Base-by-base conservation (phyloP, 1,140 invertebrate genomes). In the Procambarus virginalis region DNA sequence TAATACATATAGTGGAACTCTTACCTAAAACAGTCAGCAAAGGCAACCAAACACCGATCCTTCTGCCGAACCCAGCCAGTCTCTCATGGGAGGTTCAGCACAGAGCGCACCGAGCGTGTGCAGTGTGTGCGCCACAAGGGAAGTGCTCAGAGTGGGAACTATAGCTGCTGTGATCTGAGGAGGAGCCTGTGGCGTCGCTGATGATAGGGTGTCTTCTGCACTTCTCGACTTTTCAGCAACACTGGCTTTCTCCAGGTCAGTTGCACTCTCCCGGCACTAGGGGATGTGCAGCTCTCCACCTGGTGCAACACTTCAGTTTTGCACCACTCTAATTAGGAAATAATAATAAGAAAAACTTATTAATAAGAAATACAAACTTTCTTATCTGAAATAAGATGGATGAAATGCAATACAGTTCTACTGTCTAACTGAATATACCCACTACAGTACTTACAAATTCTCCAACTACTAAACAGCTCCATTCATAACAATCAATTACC, bases 41-140 rank as follows among this genome's bases (percentile, higher is more conserved):
- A 4, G 97, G 96, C 20, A 96, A 95, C 97, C 97, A 98, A 94
- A 98, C 9, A 95, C 94, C 45, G 96, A 96, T 2, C 97, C 97
- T 92, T 97, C 96, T 80, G 95, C 94, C 5, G 95, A 95, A 5
- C 97, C 97, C 45, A 98, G 94, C 97, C 97, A 98, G 93, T 98
- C 96, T 86, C 97, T 96, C 95, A 98, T 96, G 88, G 95, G 94
- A 9, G 96, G 95, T 92, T 97, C 97, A 12, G 96, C 95, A 93
- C 97, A 97, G 75, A 97, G 95, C 82, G 97, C 96, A 0, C 96
- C 96, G 91, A 97, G 96, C 94, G 98, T 98, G 92, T 97, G 96
- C 60, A 98, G 95, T 46, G 98, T 95, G 75, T 90, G 91, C 12
- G 86, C 91, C 34, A 91, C 91, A 5, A 91, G 34, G 10, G 55